Base-by-base conservation (phyloP, 1,140 invertebrate genomes). In the Cylas formicarius region DNA sequence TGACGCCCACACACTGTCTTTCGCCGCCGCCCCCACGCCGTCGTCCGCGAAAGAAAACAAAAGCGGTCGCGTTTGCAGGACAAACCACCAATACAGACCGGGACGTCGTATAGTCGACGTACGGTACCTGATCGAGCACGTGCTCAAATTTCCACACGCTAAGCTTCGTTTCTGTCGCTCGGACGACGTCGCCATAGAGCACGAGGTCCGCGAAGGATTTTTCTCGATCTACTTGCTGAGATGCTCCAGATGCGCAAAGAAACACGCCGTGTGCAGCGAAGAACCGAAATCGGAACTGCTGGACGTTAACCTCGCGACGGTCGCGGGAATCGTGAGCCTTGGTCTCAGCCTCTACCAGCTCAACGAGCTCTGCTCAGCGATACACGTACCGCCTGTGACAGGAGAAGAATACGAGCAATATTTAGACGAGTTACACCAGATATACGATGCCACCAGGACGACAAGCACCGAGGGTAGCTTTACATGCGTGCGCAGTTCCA, bases 71-170 rank as follows among this genome's bases (percentile, higher is more conserved):
- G 22, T 20, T 32, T 32, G 37, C 23, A n/a, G 27, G 8, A 27
- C 47, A 7, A 35, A 45, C 39, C 47, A 23, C 44, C 38, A 17
- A 23, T 53, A 53, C 27, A 43, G 47, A 16, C 43, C 48, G n/a
- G 52, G 52, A 20, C 44, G 52, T 33, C 48, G 52, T 14, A 53
- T 53, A 20, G 52, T 53, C 18, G 52, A 53, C 23, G 46, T 42
- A n/a, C 28, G 50, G 13, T 53, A 50, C 28, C 24, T 53, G 14
- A 43, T 53, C 23, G 20, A 24, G n/a, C 38, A 51, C 23, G 20
- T 41, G n/a, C 32, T 51, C 21, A 34, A 42, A 28, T 54, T 54
- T 22, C 44, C 48, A 2, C 52, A 54, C 18, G 27, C 31, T 31
- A 9, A 21, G 7, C 23, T 54, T 2, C 38, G 37, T 23, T 54